These are phyloP conservation scores for Rhipidura dahli DNA, from an alignment of 2,113 vertebrate species.

Conservation along the genomic window DNA sequence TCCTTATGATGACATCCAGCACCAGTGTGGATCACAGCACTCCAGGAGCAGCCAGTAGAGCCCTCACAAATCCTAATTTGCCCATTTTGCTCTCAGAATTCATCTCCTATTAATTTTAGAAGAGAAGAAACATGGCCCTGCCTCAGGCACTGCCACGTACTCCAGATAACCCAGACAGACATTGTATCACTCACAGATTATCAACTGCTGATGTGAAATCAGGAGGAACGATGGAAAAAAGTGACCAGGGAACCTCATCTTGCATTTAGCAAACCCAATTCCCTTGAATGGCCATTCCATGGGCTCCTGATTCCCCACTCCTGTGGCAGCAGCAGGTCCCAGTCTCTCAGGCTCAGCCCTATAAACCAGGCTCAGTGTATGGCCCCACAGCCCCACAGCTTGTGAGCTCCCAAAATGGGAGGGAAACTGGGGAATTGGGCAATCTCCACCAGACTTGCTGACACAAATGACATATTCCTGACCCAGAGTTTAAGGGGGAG, in stretches of 20 bases:
- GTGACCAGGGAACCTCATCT: background rate
- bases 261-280: background rate
- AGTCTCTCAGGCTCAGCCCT: background rate
- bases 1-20: background rate
- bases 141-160: background rate
- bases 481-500: background rate
- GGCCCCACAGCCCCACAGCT: rapidly evolving
- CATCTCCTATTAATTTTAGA: background rate
- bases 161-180: background rate
- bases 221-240: background rate
- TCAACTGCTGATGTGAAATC: background rate
- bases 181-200: rapidly evolving
- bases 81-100: background rate
- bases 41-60: background rate
- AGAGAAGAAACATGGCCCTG: background rate
- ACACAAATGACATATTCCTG: background rate
- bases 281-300: no score
- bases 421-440: background rate
- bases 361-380: background rate
- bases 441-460: background rate
- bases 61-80: background rate
- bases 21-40: background rate
- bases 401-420: background rate
- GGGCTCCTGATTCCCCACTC: background rate
- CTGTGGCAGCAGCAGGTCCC: background rate